Conservation (phyloP, 2,888 invertebrate genomes). For the Rambutsinella grinnellia region DNA sequence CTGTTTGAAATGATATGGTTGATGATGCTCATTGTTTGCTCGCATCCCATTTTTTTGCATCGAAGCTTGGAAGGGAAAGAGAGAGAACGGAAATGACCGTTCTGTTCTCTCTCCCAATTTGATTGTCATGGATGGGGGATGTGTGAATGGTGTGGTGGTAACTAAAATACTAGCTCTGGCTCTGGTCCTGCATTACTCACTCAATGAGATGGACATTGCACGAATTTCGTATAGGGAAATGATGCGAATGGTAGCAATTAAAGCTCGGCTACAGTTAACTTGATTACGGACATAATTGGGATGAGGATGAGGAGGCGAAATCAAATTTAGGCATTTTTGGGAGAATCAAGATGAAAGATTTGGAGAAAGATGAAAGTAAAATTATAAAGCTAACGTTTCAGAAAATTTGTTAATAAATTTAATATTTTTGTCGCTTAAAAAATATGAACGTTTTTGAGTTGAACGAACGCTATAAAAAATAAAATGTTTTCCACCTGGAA, state of each 20-base stretch:
- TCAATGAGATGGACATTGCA: too few relatives aligned
- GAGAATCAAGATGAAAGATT: not conserved
- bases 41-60: not conserved
- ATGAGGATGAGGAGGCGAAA: too few relatives aligned
- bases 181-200: too few relatives aligned
- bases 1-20: slow-evolving; percentile 18
- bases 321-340: not conserved
- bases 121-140: not conserved
- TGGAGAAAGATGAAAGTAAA: not conserved
- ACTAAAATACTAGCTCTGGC: too few relatives aligned
- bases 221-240: slow-evolving; percentile 8
- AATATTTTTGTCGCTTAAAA: not conserved
- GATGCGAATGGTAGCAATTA: slow-evolving; percentile 7
- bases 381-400: not conserved
- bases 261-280: too few relatives aligned
- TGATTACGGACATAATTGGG: too few relatives aligned
- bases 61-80: slow-evolving; percentile 11
- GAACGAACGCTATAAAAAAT: not conserved
- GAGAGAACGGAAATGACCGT: slow-evolving; percentile 49
- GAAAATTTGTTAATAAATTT: not conserved
- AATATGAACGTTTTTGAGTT: not conserved
- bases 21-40: slow-evolving; percentile 33
- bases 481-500: not conserved
- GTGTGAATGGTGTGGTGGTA: not conserved
- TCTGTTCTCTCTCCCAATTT: slow-evolving; percentile 22